phyloP scores from a whole-genome alignment of 2,888 invertebrate genomes.

The Troglohyphantes excavatus region DNA sequence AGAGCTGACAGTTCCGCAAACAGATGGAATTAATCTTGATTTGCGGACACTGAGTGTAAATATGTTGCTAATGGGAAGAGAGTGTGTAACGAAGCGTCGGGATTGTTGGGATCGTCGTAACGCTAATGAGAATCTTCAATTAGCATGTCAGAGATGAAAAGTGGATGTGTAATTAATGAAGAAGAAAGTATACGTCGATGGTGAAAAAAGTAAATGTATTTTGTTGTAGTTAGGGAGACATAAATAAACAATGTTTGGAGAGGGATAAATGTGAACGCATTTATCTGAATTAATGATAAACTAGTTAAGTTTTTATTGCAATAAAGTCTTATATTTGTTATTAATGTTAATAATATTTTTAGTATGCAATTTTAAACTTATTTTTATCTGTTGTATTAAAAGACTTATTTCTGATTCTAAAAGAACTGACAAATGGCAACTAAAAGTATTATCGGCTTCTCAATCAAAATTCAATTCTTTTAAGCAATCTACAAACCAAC shows the following conservation, averaged over 20 bases:
- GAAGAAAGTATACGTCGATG: background rate
- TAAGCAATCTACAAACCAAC: too few relatives aligned
- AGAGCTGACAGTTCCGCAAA: background rate
- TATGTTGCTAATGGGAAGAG: constrained; percentile 14
- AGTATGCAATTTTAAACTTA: too few relatives aligned
- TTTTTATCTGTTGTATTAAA: too few relatives aligned
- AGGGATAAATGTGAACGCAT: too few relatives aligned
- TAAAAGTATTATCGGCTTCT: too few relatives aligned
- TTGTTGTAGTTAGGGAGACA: background rate
- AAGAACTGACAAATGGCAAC: too few relatives aligned
- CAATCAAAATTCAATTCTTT: too few relatives aligned
- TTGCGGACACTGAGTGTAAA: constrained; percentile 8
- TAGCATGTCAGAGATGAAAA: background rate
- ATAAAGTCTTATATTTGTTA: too few relatives aligned
- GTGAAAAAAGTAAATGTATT: background rate
- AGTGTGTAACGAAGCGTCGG: background rate
- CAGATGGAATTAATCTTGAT: constrained; percentile 32
- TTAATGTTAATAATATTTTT: too few relatives aligned
- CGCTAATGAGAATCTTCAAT: background rate
- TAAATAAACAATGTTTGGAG: background rate
- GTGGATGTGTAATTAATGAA: background rate
- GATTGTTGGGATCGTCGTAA: background rate
- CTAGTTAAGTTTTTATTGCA: too few relatives aligned
- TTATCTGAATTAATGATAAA: too few relatives aligned
- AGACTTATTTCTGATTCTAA: too few relatives aligned